Base-by-base conservation (phyloP, 2,113 vertebrate species). In the Psettodes erumei region DNA sequence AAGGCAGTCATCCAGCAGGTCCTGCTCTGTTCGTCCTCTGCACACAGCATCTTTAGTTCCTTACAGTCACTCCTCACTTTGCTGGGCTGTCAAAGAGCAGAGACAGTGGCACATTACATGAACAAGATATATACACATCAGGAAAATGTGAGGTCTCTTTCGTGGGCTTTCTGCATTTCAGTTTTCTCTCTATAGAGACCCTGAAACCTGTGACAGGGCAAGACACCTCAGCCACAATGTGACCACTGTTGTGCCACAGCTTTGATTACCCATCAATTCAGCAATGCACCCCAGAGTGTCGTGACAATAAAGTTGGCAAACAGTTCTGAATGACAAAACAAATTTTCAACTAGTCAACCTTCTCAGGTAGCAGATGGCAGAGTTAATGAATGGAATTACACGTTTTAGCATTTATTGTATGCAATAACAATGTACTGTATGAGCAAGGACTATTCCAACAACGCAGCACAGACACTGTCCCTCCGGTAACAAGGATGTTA, bases 1-100 rank as follows among this genome's bases (percentile, higher is more conserved):
- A 98, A 98, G 1, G 96, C 97, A 0, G 96, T 99, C 94, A 98
- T 96, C 98, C 98, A 99, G 93, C 97, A 99, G 0, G 94, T 95
- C 30, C 96, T 90, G 91, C 95, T 95, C 90, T 97, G 97, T 56
- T 99, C 98, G 2, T 99, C 98, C 71, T 99, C 98, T 0, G 98
- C 97, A 81, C 98, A 98, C 75, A 99, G 91, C 94, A 99, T 93
- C 78, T 96, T 93, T 55, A 98, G 89, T 65, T 98, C 98, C 85
- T 99, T 99, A 3, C 93, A 89, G 86, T 98, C 97, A 3, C 90
- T 95, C 86, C 93, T 95, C 68, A 93, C 94, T 91, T 95, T 98
- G 87, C 95, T 97, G 80, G 96, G 96, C 98, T 99, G 91, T 40
- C 66, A 89, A 81, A 79, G 28, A 76, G 71, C n/a, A 75, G 48